Evolutionary conservation across 2,797 vertebrate genomes (phyloP).

Genomic region (Rhynchotus rufescens): DNA sequence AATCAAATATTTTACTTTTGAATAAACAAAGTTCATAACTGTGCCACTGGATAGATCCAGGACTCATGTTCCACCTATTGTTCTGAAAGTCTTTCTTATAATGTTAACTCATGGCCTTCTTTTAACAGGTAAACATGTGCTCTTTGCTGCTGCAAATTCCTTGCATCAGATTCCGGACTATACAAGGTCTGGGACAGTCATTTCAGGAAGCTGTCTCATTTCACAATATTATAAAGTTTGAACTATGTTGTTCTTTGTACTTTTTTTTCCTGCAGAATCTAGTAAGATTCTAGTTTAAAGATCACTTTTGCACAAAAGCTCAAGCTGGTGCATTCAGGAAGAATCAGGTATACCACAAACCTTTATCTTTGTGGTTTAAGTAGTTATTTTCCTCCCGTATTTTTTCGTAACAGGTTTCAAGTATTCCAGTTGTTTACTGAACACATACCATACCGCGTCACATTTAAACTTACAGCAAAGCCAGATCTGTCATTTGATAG

Average conservation of each 20-base stretch:
- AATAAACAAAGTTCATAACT: not conserved
- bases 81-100: not conserved
- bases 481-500: slow-evolving; percentile 7
- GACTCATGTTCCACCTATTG: not conserved
- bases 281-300: not conserved
- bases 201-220: not conserved
- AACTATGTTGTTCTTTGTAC: not conserved
- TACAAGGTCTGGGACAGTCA: not conserved
- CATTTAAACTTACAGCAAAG: not conserved
- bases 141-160: not conserved
- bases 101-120: not conserved
- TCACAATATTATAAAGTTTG: not conserved
- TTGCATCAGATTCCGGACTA: not conserved
- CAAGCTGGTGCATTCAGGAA: not conserved
- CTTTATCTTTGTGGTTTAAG: not conserved
- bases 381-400: not conserved
- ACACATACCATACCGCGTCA: not conserved
- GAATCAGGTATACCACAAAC: not conserved
- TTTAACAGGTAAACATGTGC: not conserved
- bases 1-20: not conserved
- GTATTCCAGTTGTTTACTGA: not conserved
- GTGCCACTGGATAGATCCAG: not conserved
- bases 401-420: not conserved
- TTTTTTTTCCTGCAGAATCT: not conserved
- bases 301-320: not conserved